Conservation (phyloP, 2,888 invertebrate species). For the Pseudeuparius sepicola region DNA sequence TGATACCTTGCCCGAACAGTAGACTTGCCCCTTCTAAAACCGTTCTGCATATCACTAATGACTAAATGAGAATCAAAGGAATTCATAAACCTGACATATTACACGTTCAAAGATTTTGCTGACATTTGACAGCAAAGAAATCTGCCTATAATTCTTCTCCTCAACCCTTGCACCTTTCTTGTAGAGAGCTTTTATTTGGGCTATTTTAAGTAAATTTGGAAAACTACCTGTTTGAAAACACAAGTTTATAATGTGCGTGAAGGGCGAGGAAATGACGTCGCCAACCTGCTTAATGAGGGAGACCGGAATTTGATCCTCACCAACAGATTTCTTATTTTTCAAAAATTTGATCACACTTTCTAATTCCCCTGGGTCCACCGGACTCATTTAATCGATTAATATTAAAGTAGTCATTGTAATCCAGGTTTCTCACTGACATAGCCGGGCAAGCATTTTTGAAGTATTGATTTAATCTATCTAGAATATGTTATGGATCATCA, state of each 20-base stretch:
- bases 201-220: slow-evolving; percentile 8
- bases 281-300: slow-evolving; percentile 5
- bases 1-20: slow-evolving; percentile 9
- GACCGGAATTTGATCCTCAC: slow-evolving; percentile 8
- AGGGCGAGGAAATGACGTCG: slow-evolving; percentile 8
- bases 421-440: too few relatives aligned
- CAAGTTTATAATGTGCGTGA: slow-evolving; percentile 9
- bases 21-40: slow-evolving; percentile 9
- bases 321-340: slow-evolving; percentile 6
- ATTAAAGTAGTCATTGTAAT: too few relatives aligned
- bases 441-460: too few relatives aligned
- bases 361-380: too few relatives aligned
- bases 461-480: too few relatives aligned
- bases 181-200: slow-evolving; percentile 9
- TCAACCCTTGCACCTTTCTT: slow-evolving; percentile 9
- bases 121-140: slow-evolving; percentile 6
- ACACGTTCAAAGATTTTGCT: slow-evolving; percentile 11
- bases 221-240: slow-evolving; percentile 4
- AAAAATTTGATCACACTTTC: too few relatives aligned
- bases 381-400: too few relatives aligned
- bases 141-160: slow-evolving; percentile 10
- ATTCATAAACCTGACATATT: slow-evolving; percentile 1
- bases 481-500: too few relatives aligned
- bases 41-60: slow-evolving; percentile 7
- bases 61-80: slow-evolving; percentile 1